These are phyloP conservation scores for Fragariocoptes setiger DNA, from an alignment of 1,140 invertebrate genomes.

Conservation along the genomic window DNA sequence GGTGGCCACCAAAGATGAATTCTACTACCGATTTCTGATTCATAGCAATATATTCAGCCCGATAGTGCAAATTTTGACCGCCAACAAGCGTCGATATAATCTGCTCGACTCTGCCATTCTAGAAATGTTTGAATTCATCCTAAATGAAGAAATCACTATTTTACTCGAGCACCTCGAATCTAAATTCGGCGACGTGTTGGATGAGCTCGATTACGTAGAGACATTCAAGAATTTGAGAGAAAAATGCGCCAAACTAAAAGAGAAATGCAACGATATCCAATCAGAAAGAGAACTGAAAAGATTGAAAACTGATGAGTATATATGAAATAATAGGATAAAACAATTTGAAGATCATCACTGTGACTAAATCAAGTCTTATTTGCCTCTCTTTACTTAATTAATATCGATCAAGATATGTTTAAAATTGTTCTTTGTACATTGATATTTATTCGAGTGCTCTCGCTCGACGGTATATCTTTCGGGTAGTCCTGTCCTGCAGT, in stretches of 20 bases:
- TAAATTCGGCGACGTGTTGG: conserved; percentile 67
- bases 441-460: too few relatives aligned
- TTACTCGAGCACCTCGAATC: conserved; percentile 73
- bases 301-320: neutral
- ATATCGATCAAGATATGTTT: too few relatives aligned
- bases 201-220: conserved; percentile 79
- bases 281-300: neutral
- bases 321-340: neutral
- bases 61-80: conserved; percentile 75
- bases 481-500: too few relatives aligned
- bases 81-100: conserved; percentile 90
- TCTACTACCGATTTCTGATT: conserved; percentile 85
- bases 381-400: too few relatives aligned
- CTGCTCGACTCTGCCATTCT: conserved; percentile 90
- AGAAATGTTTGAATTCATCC: conserved; percentile 97
- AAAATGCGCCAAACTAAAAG: conserved; percentile 74
- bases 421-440: too few relatives aligned
- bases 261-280: conserved; percentile 25
- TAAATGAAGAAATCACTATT: conserved; percentile 78
- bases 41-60: conserved; percentile 80
- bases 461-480: too few relatives aligned
- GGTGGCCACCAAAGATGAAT: conserved; percentile 85
- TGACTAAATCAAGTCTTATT: too few relatives aligned
- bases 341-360: neutral
- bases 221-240: conserved; percentile 71